Evolutionary conservation across 2,888 invertebrate genomes (phyloP), one percentile per base, ranked within the genome.

Genomic region (Cosmia pyralina): DNA sequence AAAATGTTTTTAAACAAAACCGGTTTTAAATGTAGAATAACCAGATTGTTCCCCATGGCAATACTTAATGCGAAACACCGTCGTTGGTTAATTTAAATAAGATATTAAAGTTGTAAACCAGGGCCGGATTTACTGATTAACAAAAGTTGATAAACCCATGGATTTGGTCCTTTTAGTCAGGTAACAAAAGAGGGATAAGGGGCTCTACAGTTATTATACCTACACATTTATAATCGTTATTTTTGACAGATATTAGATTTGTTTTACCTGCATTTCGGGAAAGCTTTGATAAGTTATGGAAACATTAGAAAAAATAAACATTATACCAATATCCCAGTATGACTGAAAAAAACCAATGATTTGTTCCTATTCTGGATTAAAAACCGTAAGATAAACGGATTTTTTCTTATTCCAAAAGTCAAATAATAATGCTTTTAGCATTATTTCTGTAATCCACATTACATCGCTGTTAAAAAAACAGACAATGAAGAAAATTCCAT

Each of bases 1-100:
- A 75, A 77, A 34, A 60, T 58, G 57, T 55, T 75, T 77, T 80
- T 63, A 22, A 72, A 50, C 13, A 38, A 75, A 85, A 85, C 84
- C 70, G 50, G 85, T 84, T 85, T 68, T 65, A 57, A 64, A 78
- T 75, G 77, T 83, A 67, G 80, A 55, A 81, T 80, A 72, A 82
- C 84, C 70, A 81, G 82, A 85, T 80, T 85, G 77, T 81, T 75
- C 67, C 75, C 73, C 77, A 69, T 72, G 76, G 72, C 71, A 72
- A 72, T 77, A 71, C 34, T 64, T 77, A 83, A 73, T 74, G 69
- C 64, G 65, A 77, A 72, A 77, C 74, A 65, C 62, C 60, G 73
- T 63, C 67, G 69, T 28, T 66, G 34, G 72, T 69, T 78, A 74
- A 80, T 85, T 85, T 76, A 71, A 82, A 79, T 82, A 76, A 69